Base-by-base conservation (phyloP, 1,140 invertebrate species). In the Tenebrio molitor region DNA sequence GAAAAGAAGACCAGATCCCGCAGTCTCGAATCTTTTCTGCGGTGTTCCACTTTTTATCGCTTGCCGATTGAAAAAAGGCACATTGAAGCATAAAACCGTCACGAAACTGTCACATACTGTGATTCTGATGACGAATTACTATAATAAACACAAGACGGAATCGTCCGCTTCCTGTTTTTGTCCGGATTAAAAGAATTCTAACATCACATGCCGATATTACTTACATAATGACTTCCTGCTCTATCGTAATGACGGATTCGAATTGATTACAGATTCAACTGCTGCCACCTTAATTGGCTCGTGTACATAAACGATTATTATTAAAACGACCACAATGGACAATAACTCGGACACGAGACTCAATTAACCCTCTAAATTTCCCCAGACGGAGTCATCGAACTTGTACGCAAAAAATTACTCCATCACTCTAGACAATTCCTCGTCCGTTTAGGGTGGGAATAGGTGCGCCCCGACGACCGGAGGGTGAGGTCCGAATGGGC, bases 141-240 rank as follows among this genome's bases (percentile, higher is more conserved):
- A 16, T 44, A 50, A 50, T 68, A 68, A 64, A 68, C 66, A 46
- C 4, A 67, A 23, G 29, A 5, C 19, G 19, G 64, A 67, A 67
- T 67, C 33, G 34, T 15, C 36, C 42, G 44, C 39, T 16, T 42
- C 23, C 23, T 33, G 34, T 67, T 67, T 41, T 42, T 67, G 39
- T 33, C 17, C 19, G 44, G 39, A 44, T 65, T 42, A 65, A 65
- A 65, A 21, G 17, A 65, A 42, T 19, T 36, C 63, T 33, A 25
- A 23, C 39, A 39, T 39, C 36, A 65, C 39, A 65, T 67, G 17
- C 65, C 65, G 39, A 67, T 46, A 67, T 41, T 42, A 67, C 39
- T 44, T 44, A 67, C 19, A 67, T 44, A 58, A 58, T 58, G 50
- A 58, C 50, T 58, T 58, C 50, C 50, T 58, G 50, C 50, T 58